These are phyloP conservation scores for Druon quercuslanigerum DNA, from an alignment of 1,140 invertebrate species.

Conservation along the genomic window DNA sequence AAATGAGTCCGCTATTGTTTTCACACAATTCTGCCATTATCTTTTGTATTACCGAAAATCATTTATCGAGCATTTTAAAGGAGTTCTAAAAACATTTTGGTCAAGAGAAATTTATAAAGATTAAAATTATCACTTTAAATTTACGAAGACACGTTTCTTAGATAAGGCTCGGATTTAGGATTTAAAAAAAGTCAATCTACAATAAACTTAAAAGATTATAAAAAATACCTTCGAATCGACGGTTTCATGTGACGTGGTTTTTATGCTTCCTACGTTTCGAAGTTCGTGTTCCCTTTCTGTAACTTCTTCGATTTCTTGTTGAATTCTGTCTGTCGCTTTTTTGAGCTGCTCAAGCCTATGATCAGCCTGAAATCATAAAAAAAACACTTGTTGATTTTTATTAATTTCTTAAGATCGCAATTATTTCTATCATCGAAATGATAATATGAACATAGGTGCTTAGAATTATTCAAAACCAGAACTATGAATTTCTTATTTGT, in stretches of 20 bases:
- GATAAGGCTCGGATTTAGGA: too few relatives aligned
- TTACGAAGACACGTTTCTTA: too few relatives aligned
- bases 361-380: constrained; percentile 53
- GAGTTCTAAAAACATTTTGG: too few relatives aligned
- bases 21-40: too few relatives aligned
- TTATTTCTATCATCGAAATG: not conserved
- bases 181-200: not conserved
- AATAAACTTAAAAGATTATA: not conserved
- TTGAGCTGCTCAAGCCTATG: constrained; percentile 64
- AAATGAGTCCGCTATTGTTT: too few relatives aligned
- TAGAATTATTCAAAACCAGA: too few relatives aligned
- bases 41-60: too few relatives aligned
- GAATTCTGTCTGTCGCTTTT: constrained; percentile 76
- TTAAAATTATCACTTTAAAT: too few relatives aligned
- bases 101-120: too few relatives aligned
- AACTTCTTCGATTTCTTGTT: constrained; percentile 82
- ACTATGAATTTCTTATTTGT: too few relatives aligned
- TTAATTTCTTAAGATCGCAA: not conserved
- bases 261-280: constrained; percentile 76
- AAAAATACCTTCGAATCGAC: constrained; percentile 64
- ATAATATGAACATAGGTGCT: not conserved
- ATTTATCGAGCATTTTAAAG: too few relatives aligned
- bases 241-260: constrained; percentile 65
- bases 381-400: not conserved
- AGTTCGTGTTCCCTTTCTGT: constrained; percentile 81